Evolutionary conservation across 2,797 vertebrate species (phyloP).

Genomic region (Myripristis murdjan): DNA sequence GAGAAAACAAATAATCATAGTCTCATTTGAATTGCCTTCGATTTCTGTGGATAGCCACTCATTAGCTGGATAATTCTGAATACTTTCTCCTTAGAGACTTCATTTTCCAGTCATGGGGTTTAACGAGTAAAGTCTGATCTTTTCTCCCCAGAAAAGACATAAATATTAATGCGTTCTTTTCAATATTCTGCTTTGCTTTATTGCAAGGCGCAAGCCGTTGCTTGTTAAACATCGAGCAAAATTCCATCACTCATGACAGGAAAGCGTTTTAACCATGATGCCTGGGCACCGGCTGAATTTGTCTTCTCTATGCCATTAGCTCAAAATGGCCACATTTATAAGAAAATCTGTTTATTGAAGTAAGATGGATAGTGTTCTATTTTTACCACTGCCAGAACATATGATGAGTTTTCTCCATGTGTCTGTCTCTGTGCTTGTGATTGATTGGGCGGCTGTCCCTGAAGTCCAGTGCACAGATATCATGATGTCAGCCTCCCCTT

Average conservation of each 20-base stretch:
- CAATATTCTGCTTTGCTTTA: slow-evolving; percentile 59
- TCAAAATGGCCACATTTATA: slow-evolving; percentile 61
- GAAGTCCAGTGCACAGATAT: slow-evolving; percentile 39
- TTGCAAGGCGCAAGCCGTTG: slow-evolving; percentile 47
- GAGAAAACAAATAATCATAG: slow-evolving; percentile 44
- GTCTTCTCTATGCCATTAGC: slow-evolving; percentile 59
- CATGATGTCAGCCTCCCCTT: slow-evolving; percentile 18
- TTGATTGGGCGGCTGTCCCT: slow-evolving; percentile 54
- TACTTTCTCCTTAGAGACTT: slow-evolving; percentile 47
- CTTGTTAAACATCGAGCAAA: slow-evolving; percentile 57
- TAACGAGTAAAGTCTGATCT: slow-evolving; percentile 61
- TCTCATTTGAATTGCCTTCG: slow-evolving; percentile 51
- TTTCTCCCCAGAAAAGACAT: slow-evolving; percentile 51
- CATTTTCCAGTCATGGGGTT: slow-evolving; percentile 68
- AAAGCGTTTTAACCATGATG: slow-evolving; percentile 30
- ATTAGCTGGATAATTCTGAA: slow-evolving; percentile 59
- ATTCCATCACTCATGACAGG: slow-evolving; percentile 39
- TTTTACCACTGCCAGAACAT: slow-evolving; percentile 59
- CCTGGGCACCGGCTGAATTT: slow-evolving; percentile 39
- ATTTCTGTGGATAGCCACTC: slow-evolving; percentile 53
- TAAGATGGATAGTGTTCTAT: slow-evolving; percentile 60
- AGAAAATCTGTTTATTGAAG: slow-evolving; percentile 66
- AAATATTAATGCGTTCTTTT: slow-evolving; percentile 68
- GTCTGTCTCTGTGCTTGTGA: slow-evolving; percentile 49
- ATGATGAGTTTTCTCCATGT: slow-evolving; percentile 38